Evolutionary conservation across 2,797 vertebrate genomes (phyloP), one percentile per base, ranked within the genome.

Genomic region (Ptychadena robeensis): DNA sequence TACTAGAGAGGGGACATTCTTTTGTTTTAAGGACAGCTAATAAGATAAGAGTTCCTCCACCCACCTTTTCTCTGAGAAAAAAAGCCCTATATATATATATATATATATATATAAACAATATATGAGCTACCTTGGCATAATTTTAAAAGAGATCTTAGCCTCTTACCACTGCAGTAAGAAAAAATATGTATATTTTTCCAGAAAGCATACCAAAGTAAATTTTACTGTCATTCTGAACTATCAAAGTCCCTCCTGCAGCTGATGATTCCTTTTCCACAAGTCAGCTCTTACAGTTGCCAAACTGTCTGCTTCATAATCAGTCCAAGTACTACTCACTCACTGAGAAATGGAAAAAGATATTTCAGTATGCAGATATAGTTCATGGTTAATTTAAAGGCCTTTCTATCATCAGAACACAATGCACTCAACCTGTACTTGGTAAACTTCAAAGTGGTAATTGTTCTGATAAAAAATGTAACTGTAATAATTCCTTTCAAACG

Each of bases 141-240:
- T 61, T 61, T 61, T 27, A 31, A 35, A 73, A 44, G 44, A 28
- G 70, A n/a, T 73, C 37, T n/a, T 34, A 31, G 30, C 30, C 22
- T 71, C 34, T 31, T 71, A 28, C 28, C 37, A 25, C 5, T 40
- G 9, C 34, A 73, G 30, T 32, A 15, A 31, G 12, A n/a, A 35
- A 40, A 31, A 28, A 32, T 9, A 65, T 4, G 9, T 44, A 44
- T 37, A 32, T 48, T 37, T 65, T 66, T 65, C 61, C 63, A 44
- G 12, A 65, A 31, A 37, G 57, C 34, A 76, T 70, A 53, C 3
- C 53, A 70, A 63, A 77, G 34, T 69, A 48, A 61, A 75, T 82
- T 82, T 69, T 70, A 70, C 69, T 38, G 67, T 44, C 73, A 76
- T 77, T 61, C 37, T n/a, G 63, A 44, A 69, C n/a, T 35, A 34